Evolutionary conservation across 2,888 invertebrate species (phyloP).

Genomic region (Scelioninae gen. 1): DNA sequence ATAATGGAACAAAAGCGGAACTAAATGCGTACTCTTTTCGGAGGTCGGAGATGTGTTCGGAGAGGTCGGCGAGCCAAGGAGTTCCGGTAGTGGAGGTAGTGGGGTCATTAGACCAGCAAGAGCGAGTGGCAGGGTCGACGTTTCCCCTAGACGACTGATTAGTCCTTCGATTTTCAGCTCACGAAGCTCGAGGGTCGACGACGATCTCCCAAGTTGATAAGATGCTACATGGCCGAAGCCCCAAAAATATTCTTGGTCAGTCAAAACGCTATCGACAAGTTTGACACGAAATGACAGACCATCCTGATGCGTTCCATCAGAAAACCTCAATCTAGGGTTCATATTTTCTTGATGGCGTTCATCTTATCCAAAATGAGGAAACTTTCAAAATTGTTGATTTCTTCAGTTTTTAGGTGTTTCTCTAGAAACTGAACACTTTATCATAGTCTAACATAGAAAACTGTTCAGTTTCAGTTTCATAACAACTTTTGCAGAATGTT

Average conservation of each 20-base stretch:
- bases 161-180: constrained; percentile 76
- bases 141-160: constrained; percentile 75
- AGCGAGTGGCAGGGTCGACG: constrained; percentile 75
- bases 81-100: constrained; percentile 75
- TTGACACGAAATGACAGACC: constrained; percentile 2
- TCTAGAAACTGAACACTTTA: too few species aligned
- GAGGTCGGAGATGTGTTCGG: constrained; percentile 77
- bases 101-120: constrained; percentile 75
- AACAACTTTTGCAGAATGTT: too few species aligned
- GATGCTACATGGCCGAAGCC: constrained; percentile 66
- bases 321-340: neutral
- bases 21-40: constrained; percentile 75
- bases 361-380: too few species aligned
- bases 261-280: constrained; percentile 40
- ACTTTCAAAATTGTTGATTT: too few species aligned
- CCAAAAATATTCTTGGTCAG: constrained; percentile 64
- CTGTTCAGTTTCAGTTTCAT: too few species aligned
- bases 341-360: too few species aligned
- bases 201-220: constrained; percentile 74
- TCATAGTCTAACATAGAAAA: too few species aligned
- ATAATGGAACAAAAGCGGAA: constrained; percentile 39
- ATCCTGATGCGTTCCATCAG: constrained; percentile 9
- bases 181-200: constrained; percentile 76
- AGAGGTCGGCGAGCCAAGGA: constrained; percentile 76
- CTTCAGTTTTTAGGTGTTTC: too few species aligned